Conservation (phyloP, 2,888 invertebrate genomes). For the Epirrita christyi region DNA sequence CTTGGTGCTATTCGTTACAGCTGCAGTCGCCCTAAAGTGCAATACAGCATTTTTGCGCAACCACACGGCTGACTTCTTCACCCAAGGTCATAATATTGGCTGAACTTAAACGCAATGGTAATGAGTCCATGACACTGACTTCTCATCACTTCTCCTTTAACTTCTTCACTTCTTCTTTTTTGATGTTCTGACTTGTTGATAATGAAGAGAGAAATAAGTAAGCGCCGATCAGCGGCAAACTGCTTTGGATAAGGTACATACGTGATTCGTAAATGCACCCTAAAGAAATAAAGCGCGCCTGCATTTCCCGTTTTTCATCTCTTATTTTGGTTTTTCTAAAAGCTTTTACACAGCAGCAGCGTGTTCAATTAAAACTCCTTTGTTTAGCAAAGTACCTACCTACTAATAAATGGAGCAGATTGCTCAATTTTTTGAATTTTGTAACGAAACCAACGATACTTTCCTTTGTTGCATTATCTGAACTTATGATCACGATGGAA, state of each 20-base stretch:
- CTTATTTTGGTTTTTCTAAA: constrained; percentile 60
- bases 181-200: too few relatives aligned
- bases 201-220: too few relatives aligned
- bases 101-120: too few relatives aligned
- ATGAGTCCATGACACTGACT: too few relatives aligned
- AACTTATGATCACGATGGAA: not conserved
- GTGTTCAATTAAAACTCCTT: constrained; percentile 66
- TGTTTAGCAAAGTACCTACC: constrained; percentile 47
- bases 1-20: too few relatives aligned
- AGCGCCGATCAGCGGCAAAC: not conserved
- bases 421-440: constrained; percentile 44
- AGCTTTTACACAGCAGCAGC: constrained; percentile 66
- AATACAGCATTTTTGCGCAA: too few relatives aligned
- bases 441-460: constrained; percentile 2
- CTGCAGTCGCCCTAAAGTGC: too few relatives aligned
- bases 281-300: constrained; percentile 49
- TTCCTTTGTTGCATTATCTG: not conserved
- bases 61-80: too few relatives aligned
- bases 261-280: constrained; percentile 9
- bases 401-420: constrained; percentile 56
- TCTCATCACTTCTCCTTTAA: too few relatives aligned
- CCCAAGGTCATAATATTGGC: too few relatives aligned
- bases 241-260: not conserved
- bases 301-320: constrained; percentile 57
- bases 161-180: too few relatives aligned